These are phyloP conservation scores for Saxicola maurus DNA, from an alignment of 2,797 vertebrate species.

Conservation along the genomic window DNA sequence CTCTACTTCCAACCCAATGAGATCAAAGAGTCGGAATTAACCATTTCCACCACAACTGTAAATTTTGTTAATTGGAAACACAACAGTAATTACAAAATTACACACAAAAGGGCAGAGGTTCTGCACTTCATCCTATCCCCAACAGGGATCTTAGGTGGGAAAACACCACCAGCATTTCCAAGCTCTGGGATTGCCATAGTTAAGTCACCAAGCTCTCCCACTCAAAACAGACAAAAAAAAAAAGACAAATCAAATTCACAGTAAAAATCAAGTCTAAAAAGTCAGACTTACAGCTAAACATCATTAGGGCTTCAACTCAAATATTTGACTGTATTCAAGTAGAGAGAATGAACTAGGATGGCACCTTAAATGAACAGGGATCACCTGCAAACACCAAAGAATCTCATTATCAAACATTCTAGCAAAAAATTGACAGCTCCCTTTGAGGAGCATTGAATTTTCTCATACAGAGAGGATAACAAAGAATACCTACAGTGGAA, in stretches of 20 bases:
- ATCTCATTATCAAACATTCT: neutral
- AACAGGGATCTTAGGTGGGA: neutral
- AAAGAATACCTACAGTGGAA: neutral
- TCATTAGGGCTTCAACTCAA: neutral
- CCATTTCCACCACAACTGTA: fast-evolving
- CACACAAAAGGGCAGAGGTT: neutral
- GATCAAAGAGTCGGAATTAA: neutral
- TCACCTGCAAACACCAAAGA: neutral
- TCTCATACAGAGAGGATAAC: neutral
- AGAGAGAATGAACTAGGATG: neutral
- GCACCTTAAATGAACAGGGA: neutral
- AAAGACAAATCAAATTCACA: neutral
- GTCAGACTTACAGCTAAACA: neutral
- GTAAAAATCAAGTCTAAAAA: neutral
- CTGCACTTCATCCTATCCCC: neutral
- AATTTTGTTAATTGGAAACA: neutral
- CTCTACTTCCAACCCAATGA: neutral
- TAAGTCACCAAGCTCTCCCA: neutral
- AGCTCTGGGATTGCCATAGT: neutral
- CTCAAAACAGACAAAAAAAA: fast-evolving
- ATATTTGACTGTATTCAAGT: neutral
- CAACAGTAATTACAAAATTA: neutral
- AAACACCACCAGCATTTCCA: neutral
- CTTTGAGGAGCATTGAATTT: neutral
- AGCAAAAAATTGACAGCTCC: neutral